Evolutionary conservation across 2,888 invertebrate genomes (phyloP), one percentile per base, ranked within the genome.

Genomic region (Caenorhabditis zanzibari): DNA sequence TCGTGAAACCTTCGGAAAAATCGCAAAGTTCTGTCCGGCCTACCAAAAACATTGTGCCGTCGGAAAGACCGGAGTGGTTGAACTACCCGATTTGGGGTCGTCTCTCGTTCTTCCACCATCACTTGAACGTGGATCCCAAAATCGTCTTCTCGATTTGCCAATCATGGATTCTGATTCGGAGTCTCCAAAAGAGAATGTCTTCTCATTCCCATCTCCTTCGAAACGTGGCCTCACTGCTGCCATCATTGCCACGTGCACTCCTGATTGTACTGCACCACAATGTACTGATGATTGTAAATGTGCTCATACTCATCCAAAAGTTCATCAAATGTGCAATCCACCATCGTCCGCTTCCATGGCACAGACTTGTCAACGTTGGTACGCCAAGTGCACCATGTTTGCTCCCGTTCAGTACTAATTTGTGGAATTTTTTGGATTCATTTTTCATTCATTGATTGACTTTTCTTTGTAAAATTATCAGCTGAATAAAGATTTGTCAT

Each of bases 381-480:
- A 90, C 85, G 63, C 86, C 72, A 88, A 89, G 83, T 90, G 90
- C 87, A 85, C 89, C 71, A 90, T 90, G 90, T 90, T 88, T 86
- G 59, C 85, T 47, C 89, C 88, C 28, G 88, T 89, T 9, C 83
- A 86, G 47, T 89, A 89, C 77, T 89, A 89, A 38, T 38, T 38
- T 32, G 4, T 32, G 4, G 32, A 32, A 32, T 6, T 7, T 32
- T 32, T 32, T 32, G 32, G 7, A 32, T 6, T 6, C 32, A 32
- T 32, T 32, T 32, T 32, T n/a, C n/a, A n/a, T n/a, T n/a, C n/a
- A n/a, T n/a, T n/a, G n/a, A n/a, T n/a, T n/a, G n/a, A n/a, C n/a
- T n/a, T n/a, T n/a, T n/a, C n/a, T n/a, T n/a, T n/a, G n/a, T n/a
- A n/a, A n/a, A n/a, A n/a, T n/a, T n/a, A 7, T 10, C 9, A 38